Evolutionary conservation across 2,888 invertebrate genomes (phyloP).

Genomic region (Podotricha telesiphe): DNA sequence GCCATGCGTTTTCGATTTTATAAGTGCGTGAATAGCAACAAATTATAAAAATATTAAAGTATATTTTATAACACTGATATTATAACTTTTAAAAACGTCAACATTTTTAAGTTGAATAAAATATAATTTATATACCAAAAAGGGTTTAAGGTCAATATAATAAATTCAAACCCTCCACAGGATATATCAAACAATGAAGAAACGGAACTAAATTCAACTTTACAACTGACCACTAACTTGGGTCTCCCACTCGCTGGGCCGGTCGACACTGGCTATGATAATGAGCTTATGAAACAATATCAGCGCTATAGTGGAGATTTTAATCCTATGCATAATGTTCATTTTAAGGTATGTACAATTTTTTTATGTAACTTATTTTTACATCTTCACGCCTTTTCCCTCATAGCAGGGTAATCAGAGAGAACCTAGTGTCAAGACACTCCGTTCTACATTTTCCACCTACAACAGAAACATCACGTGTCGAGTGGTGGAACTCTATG

Average conservation of each 20-base stretch:
- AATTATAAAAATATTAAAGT: no score
- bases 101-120: neutral
- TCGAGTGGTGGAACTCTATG: no score
- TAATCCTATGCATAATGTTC: slow-evolving; percentile 83
- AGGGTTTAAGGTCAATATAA: neutral
- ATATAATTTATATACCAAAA: slow-evolving; percentile 2
- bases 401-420: no score
- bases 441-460: no score
- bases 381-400: no score
- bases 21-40: no score
- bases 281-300: slow-evolving; percentile 74
- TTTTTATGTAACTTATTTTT: neutral
- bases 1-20: no score
- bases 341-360: slow-evolving; percentile 74
- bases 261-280: slow-evolving; percentile 86
- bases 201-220: slow-evolving; percentile 74
- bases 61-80: no score
- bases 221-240: slow-evolving; percentile 69
- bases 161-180: slow-evolving; percentile 47
- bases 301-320: slow-evolving; percentile 89
- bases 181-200: slow-evolving; percentile 84
- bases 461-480: no score
- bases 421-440: no score
- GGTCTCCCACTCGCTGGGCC: slow-evolving; percentile 91
- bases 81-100: neutral